phyloP scores from a whole-genome alignment of 1,140 invertebrate genomes.

The Andricus grossulariae region DNA sequence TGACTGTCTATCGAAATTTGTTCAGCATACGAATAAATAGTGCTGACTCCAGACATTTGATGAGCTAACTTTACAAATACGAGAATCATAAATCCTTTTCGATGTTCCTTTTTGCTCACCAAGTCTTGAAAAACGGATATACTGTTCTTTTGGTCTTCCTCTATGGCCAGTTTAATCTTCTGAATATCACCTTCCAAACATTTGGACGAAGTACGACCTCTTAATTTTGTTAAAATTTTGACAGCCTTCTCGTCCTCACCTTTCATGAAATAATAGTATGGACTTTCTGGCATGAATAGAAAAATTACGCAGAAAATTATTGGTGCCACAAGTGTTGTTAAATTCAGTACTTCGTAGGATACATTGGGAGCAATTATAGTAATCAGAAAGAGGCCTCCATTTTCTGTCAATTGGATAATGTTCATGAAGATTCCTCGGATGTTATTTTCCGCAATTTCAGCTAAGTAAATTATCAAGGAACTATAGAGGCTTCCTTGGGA shows the following conservation, averaged over 20 bases:
- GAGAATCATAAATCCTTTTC: neutral
- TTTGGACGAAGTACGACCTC: neutral
- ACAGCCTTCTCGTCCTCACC: neutral
- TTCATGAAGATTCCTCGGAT: neutral
- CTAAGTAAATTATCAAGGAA: neutral
- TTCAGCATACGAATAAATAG: neutral
- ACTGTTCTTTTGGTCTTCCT: neutral
- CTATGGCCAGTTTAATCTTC: neutral
- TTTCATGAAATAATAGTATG: neutral
- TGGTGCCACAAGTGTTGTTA: neutral
- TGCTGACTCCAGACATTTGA: neutral
- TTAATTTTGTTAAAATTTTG: slow-evolving; percentile 1
- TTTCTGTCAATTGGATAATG: neutral
- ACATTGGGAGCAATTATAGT: neutral
- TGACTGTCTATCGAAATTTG: neutral
- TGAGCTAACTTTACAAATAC: neutral
- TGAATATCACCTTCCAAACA: neutral
- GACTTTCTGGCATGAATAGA: neutral
- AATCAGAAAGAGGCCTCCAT: neutral
- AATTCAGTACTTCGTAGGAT: neutral
- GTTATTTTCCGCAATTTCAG: neutral
- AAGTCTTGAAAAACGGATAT: neutral
- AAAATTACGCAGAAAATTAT: neutral
- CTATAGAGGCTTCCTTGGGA: neutral
- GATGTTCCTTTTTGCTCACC: neutral